Base-by-base conservation (phyloP, 2,888 invertebrate species). In the Anticlea derivata region DNA sequence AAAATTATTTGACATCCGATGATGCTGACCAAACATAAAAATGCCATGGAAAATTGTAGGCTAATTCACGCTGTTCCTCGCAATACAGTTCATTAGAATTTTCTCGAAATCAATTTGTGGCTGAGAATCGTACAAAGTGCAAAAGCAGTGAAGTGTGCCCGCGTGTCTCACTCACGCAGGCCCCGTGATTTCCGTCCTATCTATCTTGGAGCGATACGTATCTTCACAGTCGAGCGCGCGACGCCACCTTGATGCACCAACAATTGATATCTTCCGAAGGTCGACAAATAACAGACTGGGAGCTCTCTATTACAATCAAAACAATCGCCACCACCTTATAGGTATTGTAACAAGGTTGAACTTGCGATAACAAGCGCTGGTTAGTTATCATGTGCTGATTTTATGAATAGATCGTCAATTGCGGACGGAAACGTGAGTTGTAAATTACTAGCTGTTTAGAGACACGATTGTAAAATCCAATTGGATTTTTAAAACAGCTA, bases 191-290 rank as follows among this genome's bases (percentile, higher is more conserved):
- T 68, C 71, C 70, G 66, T 65, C 68, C 62, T 67, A 72, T 75
- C 70, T 65, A 70, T 75, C 78, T 75, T 76, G 52, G 49, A 40
- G 59, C 44, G 83, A 82, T 83, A 77, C 58, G 62, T 58, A 86
- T 84, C 86, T 82, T 73, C 79, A 76, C 72, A 78, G 73, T 62
- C 73, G 75, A 79, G 71, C 68, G 81, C 72, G 58, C 50, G 63
- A 20, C 71, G 65, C 70, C 68, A 69, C 73, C 73, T 71, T 68
- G 65, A 70, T 70, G 73, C 64, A 63, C 61, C 67, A 71, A 83
- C 86, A 86, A 88, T 87, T 88, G 87, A 86, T 87, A 86, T 82
- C 75, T 83, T 78, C 80, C 86, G 87, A 87, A 87, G 88, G 87
- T 83, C 86, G 75, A 73, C 76, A 81, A 84, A 84, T 85, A 84